Evolutionary conservation across 2,888 invertebrate species (phyloP).

Genomic region (Melieria crassipennis): DNA sequence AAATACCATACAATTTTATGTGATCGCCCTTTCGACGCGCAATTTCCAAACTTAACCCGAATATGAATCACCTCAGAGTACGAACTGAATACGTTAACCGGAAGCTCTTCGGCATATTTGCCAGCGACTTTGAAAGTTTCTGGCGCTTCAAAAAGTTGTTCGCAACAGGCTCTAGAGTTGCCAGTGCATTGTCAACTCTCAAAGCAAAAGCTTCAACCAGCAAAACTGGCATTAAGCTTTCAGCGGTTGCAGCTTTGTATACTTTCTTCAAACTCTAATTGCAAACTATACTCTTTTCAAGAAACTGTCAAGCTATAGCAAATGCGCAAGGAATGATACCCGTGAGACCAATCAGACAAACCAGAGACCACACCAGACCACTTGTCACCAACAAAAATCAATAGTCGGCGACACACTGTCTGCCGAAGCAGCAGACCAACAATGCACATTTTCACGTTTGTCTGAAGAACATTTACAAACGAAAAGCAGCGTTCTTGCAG

Average conservation of each 20-base stretch:
- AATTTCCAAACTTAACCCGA: no score
- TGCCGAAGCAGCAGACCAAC: constrained; percentile 22
- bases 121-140: no score
- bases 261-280: not conserved
- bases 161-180: no score
- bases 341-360: constrained; percentile 40
- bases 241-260: not conserved
- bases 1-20: no score
- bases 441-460: constrained; percentile 11
- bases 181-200: no score
- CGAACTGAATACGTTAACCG: no score
- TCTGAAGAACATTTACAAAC: not conserved
- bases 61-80: no score
- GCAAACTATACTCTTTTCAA: not conserved
- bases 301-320: not conserved
- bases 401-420: constrained; percentile 44
- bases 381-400: constrained; percentile 26
- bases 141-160: no score
- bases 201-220: no score
- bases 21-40: no score
- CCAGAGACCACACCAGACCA: constrained; percentile 33
- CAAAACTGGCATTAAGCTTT: no score
- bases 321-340: constrained; percentile 41
- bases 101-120: no score
- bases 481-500: not conserved